Evolutionary conservation across 2,888 invertebrate species (phyloP), one percentile per base, ranked within the genome.

Genomic region (Polyommatus icarus): DNA sequence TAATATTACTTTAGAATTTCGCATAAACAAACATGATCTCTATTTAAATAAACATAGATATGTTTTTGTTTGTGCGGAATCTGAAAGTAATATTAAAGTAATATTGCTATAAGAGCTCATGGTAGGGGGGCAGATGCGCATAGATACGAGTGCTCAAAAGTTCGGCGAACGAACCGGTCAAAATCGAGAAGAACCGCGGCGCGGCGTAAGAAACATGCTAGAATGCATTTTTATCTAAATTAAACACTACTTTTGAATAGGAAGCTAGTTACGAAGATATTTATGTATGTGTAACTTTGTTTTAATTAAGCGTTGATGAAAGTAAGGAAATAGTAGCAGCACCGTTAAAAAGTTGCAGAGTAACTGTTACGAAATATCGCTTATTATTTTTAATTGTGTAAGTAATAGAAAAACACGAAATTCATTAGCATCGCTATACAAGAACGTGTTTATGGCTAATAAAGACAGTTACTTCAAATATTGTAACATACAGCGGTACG

Each of bases 361-460:
- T 40, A n/a, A 72, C 73, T 12, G 46, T 73, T 46, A 40, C 73
- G 40, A n/a, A 1, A 72, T 36, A 73, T 46, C 46, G 20, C 73
- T 73, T 73, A 73, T 73, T 73, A 73, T 46, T 73, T 73, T 46
- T 73, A 73, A 73, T 46, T 46, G 73, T 46, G 40, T 73, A 73
- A 73, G 15, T 46, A 40, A 46, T 40, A 73, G 20, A 73, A 73
- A 24, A 73, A 20, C 36, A 73, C 73, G 73, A 73, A 73, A 73
- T 73, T 24, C 29, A 24, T 24, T 46, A 73, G n/a, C 73, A 73
- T 46, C 5, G 46, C 46, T 46, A 1, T 73, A 67, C 6, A 12
- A 15, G 29, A 67, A 67, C 67, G 67, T 67, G 67, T 6, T 61
- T 18, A 61, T 61, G 24, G 8, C 12, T 61, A 32, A 15, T 29